Evolutionary conservation across 2,797 vertebrate species (phyloP), one percentile per base, ranked within the genome.

Genomic region (Mormyrus proboscirostris): DNA sequence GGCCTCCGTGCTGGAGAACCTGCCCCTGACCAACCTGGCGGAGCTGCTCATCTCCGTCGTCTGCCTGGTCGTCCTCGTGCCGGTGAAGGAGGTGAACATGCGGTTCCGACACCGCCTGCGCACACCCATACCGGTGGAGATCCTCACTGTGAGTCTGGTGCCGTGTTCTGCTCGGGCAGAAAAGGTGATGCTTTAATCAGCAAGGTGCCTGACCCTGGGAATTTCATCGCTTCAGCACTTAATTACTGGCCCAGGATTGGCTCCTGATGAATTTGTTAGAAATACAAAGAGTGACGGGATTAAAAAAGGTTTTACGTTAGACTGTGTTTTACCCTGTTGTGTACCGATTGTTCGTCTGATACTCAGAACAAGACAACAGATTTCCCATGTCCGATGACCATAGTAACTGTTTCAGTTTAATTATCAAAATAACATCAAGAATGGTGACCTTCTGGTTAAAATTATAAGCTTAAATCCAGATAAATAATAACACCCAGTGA

Each of bases 1-100:
- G 93, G 96, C 94, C 0, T 96, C 96, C 0, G 96, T 98, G 93
- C 94, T 97, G 93, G 94, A 95, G 89, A 97, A 97, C 62, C 93
- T 98, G 90, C 94, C 96, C 57, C 92, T 94, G 90, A 97, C 97
- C 84, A 98, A 97, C 92, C 93, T 94, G 87, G 97, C 97, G 0
- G 98, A 98, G 91, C 93, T 98, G 91, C 93, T 97, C 7, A 97
- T 98, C 95, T 98, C 97, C 0, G 73, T 97, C 14, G 94, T 97
- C 89, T 98, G 97, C 92, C 93, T 98, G 93, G 94, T 95, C 0
- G 79, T 97, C 65, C 94, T 98, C 88, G 96, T 98, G 87, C 97
- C 97, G 0, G 95, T 97, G n/a, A 98, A 98, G 92, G 98, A 98
- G 91, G 89, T 98, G 92, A 98, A 98, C 94, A 96, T 94, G 44